A percentile compares a stretch with the other conserved stretches of the same genome.
phyloP scores from a whole-genome alignment of 2,797 vertebrate genomes.

The Taeniopygia guttata region DNA sequence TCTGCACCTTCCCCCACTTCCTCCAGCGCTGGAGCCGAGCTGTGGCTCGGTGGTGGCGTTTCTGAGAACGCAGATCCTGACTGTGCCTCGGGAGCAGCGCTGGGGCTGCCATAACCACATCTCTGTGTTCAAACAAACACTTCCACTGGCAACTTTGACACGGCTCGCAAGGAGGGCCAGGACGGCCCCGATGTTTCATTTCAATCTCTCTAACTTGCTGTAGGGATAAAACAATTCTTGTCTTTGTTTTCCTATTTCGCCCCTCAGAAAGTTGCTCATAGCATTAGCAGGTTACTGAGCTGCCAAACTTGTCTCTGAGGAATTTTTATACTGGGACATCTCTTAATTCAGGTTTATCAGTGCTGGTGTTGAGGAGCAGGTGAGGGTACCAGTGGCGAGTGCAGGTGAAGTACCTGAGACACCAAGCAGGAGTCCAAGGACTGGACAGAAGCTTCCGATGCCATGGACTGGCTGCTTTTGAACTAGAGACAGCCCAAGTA shows the following conservation, averaged over 20 bases:
- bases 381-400: neutral
- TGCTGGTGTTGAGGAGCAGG: neutral
- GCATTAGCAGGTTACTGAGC: neutral
- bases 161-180: neutral
- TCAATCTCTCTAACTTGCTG: fast-evolving
- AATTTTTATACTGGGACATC: neutral
- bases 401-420: neutral
- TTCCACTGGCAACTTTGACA: neutral
- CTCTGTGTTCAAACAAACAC: neutral
- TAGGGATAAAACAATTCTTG: neutral
- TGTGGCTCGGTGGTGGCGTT: neutral
- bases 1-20: conserved; percentile 17
- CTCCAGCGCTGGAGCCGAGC: neutral
- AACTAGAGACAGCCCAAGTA: neutral
- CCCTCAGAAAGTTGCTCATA: neutral
- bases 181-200: neutral
- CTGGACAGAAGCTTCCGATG: neutral
- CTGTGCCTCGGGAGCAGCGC: neutral
- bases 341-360: neutral
- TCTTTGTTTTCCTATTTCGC: neutral
- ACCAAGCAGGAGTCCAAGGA: neutral
- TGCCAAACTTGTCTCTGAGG: neutral
- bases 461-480: neutral
- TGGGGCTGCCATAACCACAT: neutral
- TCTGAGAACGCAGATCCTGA: fast-evolving